phyloP scores from a whole-genome alignment of 1,140 invertebrate species.

The Diplogasteroides magnus region DNA sequence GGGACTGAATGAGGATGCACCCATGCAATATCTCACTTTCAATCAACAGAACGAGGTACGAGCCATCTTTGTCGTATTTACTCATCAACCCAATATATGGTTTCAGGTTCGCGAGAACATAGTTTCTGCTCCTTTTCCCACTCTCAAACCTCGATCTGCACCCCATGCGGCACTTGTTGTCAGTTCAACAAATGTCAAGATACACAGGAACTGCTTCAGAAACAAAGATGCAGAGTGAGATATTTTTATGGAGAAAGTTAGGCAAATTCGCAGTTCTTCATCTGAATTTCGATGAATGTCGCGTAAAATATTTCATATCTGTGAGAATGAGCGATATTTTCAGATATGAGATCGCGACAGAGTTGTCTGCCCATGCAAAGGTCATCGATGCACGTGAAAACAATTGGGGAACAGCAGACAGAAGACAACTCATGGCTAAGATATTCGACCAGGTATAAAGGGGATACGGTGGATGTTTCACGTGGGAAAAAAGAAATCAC shows the following conservation, averaged over 20 bases:
- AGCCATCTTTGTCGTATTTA: background rate
- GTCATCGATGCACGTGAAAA: conserved; percentile 88
- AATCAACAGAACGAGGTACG: conserved; percentile 73
- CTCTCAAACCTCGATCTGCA: conserved; percentile 64
- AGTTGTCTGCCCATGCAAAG: conserved; percentile 85
- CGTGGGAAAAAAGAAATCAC: conserved; percentile 2
- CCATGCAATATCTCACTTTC: conserved; percentile 64
- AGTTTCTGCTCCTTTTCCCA: conserved; percentile 77
- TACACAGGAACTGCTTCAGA: conserved; percentile 84
- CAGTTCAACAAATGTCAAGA: conserved; percentile 78
- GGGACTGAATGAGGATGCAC: conserved; percentile 54
- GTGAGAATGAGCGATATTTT: background rate
- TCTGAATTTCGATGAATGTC: background rate
- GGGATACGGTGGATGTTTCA: background rate
- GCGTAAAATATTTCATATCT: background rate
- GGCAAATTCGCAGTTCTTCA: no score
- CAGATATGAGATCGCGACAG: conserved; percentile 83
- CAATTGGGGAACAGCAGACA: conserved; percentile 71
- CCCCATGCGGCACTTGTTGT: conserved; percentile 70
- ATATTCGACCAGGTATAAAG: conserved; percentile 52
- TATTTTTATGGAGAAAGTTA: no score
- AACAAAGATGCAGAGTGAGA: conserved; percentile 72
- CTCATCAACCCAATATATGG: conserved; percentile 67
- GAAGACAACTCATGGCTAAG: conserved; percentile 61
- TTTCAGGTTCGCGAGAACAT: conserved; percentile 80